Evolutionary conservation across 2,113 vertebrate genomes (phyloP).

Genomic region (Corydoras sp.): DNA sequence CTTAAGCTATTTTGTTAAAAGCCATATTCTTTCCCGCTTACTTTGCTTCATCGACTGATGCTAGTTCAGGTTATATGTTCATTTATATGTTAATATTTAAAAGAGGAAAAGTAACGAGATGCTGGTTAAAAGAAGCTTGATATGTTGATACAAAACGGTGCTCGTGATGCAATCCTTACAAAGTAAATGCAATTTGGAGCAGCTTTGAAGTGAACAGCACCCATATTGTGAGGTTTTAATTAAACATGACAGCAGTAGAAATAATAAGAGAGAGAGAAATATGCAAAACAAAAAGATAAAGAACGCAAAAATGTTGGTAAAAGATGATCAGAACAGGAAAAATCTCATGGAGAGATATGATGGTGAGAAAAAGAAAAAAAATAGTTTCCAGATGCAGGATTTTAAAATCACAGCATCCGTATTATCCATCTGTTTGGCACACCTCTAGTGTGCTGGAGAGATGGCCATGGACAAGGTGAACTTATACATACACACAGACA

Average conservation of each 20-base stretch:
- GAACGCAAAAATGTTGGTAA: slow-evolving; percentile 12
- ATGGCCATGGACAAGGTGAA: slow-evolving; percentile 66
- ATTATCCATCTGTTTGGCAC: slow-evolving; percentile 64
- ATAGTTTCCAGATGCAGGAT: slow-evolving; percentile 43
- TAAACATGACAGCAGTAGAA: slow-evolving; percentile 47
- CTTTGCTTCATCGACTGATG: not conserved
- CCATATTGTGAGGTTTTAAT: slow-evolving; percentile 50
- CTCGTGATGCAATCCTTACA: slow-evolving; percentile 70
- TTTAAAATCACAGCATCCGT: slow-evolving; percentile 48
- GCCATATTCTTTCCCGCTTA: not conserved
- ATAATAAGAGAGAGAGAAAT: slow-evolving; percentile 29
- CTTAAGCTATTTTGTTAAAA: not conserved
- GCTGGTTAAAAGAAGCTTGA: slow-evolving; percentile 3
- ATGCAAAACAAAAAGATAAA: slow-evolving; percentile 6
- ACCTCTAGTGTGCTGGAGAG: slow-evolving; percentile 49
- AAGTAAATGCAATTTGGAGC: slow-evolving; percentile 64
- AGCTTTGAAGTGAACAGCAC: slow-evolving; percentile 57
- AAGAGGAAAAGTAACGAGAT: slow-evolving; percentile 6
- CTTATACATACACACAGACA: slow-evolving; percentile 26
- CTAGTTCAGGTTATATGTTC: not conserved
- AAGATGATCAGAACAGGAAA: slow-evolving; percentile 18
- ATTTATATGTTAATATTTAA: slow-evolving; percentile 1
- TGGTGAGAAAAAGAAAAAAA: slow-evolving; percentile 4
- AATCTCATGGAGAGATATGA: not conserved
- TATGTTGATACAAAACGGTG: slow-evolving; percentile 52